Percentiles rank a stretch among this genome's conserved stretches.
Evolutionary conservation across 1,140 invertebrate genomes (phyloP).

Genomic region (Mercenaria mercenaria): DNA sequence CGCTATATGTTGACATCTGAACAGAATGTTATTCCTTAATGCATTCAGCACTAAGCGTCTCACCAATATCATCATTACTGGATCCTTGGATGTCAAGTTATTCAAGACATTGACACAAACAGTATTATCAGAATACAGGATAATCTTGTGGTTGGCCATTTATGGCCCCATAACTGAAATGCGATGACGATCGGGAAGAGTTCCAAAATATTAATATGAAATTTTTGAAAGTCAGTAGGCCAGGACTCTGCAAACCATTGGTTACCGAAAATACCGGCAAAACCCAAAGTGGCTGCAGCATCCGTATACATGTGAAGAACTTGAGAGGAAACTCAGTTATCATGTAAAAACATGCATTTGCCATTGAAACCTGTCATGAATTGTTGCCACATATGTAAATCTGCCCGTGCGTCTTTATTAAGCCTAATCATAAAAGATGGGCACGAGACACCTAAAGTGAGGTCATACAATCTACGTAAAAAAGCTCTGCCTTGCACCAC

Average conservation of each 20-base stretch:
- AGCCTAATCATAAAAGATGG: conserved; percentile 39
- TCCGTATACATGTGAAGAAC: conserved; percentile 36
- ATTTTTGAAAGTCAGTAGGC: neutral
- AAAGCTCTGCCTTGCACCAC: conserved; percentile 39
- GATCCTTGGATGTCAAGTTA: conserved; percentile 39
- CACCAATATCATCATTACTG: too few relatives aligned
- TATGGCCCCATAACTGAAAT: conserved; percentile 29
- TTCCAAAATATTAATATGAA: conserved; percentile 33
- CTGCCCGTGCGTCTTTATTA: conserved; percentile 28
- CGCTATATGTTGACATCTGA: neutral
- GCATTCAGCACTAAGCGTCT: neutral
- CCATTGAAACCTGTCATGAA: conserved; percentile 63
- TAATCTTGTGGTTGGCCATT: neutral
- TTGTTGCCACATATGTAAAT: conserved; percentile 47
- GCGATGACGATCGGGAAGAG: conserved; percentile 62
- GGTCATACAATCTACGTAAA: conserved; percentile 36
- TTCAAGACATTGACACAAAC: conserved; percentile 20
- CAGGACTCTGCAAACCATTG: conserved; percentile 22
- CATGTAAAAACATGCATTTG: conserved; percentile 25
- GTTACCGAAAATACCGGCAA: neutral
- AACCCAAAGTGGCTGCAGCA: conserved; percentile 25
- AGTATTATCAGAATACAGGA: conserved; percentile 47
- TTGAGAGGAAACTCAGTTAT: conserved; percentile 21
- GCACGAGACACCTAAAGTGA: conserved; percentile 36
- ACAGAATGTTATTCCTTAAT: neutral